Percentiles rank a stretch among this genome's conserved stretches.
These are phyloP conservation scores for Athalia cordata DNA, from an alignment of 2,888 invertebrate genomes.

Conservation along the genomic window DNA sequence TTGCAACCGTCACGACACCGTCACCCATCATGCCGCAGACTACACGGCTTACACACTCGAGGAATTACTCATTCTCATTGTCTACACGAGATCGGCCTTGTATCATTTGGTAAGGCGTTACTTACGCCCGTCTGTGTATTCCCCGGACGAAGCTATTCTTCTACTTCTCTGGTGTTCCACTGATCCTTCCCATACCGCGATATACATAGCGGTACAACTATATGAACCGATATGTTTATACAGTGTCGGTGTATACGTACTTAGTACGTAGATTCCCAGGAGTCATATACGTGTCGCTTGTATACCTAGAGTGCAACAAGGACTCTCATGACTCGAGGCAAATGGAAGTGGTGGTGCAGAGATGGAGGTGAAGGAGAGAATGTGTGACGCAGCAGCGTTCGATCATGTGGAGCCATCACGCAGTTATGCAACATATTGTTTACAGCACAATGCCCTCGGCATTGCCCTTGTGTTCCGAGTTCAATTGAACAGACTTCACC, in stretches of 20 bases:
- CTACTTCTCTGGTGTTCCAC: not conserved
- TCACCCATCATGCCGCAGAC: conserved; percentile 41
- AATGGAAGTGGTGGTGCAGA: not conserved
- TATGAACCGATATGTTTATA: not conserved
- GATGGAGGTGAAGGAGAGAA: conserved; percentile 19
- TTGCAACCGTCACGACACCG: conserved; percentile 38
- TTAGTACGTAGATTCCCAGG: not conserved
- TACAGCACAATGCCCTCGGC: conserved; percentile 40
- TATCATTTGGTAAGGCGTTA: conserved; percentile 36
- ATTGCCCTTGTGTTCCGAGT: conserved; percentile 34
- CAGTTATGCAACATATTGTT: conserved; percentile 41
- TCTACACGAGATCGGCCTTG: conserved; percentile 42
- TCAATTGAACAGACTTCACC: conserved; percentile 12
- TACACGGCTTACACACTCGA: conserved; percentile 31
- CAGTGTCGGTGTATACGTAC: not conserved
- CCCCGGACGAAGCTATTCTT: not conserved
- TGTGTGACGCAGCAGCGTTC: conserved; percentile 35
- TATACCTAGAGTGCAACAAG: conserved; percentile 30
- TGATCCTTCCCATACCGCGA: not conserved
- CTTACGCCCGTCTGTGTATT: conserved; percentile 15
- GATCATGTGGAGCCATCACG: conserved; percentile 36
- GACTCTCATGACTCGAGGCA: conserved; percentile 13
- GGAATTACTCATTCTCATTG: conserved; percentile 42
- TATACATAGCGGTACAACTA: not conserved
- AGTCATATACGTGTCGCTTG: conserved; percentile 2